These are phyloP conservation scores for Cephus rjabovi DNA, from an alignment of 2,888 invertebrate genomes.

Conservation along the genomic window DNA sequence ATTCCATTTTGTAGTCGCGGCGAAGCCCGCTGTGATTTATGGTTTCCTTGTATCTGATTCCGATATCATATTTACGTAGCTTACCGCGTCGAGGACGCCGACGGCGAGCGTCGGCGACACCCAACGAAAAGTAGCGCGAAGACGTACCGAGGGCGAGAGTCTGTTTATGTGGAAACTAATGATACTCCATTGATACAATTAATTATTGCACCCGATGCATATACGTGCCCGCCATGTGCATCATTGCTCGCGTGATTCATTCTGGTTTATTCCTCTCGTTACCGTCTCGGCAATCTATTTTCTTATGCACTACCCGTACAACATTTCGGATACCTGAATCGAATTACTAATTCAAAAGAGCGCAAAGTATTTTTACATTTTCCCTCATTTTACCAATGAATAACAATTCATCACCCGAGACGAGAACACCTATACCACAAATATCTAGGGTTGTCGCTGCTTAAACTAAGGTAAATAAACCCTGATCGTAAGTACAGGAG, in stretches of 20 bases:
- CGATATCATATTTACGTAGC: conserved; percentile 45
- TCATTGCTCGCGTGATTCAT: conserved; percentile 28
- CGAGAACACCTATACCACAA: not conserved
- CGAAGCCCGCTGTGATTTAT: conserved; percentile 39
- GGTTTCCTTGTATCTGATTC: conserved; percentile 54
- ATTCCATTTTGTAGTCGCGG: conserved; percentile 36
- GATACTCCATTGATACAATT: conserved; percentile 1
- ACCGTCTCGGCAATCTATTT: not conserved
- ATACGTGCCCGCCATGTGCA: conserved; percentile 19
- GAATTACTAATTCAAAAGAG: not conserved
- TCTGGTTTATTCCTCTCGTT: conserved; percentile 35
- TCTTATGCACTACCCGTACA: not conserved
- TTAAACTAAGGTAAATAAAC: not conserved
- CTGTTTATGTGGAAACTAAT: not conserved
- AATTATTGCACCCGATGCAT: not conserved
- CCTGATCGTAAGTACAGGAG: not conserved
- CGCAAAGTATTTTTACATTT: not conserved
- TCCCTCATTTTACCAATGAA: not conserved
- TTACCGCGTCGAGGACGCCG: conserved; percentile 4
- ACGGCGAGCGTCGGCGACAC: not conserved
- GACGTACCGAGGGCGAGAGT: not conserved
- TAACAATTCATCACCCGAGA: not conserved
- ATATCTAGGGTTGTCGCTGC: not conserved
- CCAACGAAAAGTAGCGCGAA: conserved; percentile 2
- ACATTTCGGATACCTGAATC: not conserved